These are phyloP conservation scores for Tragelaphus imberbis DNA, from an alignment of 2,113 vertebrate genomes.

Conservation along the genomic window DNA sequence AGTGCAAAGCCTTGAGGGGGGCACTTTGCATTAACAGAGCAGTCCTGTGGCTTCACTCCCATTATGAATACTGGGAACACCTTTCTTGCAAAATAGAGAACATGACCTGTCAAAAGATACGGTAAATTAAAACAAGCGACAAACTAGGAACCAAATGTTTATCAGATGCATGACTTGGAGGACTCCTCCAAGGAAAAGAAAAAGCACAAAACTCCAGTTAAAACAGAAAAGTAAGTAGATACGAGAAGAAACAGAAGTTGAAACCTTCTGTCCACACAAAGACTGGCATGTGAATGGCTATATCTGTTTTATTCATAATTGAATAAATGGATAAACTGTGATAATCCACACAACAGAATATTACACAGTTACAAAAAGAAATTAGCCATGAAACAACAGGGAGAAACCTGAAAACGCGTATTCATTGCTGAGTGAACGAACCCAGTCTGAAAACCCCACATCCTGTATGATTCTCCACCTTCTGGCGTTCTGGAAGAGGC, in stretches of 20 bases:
- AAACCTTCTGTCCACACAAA: rapidly evolving
- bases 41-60: rapidly evolving
- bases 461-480: rapidly evolving
- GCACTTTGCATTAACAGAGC: too few relatives aligned
- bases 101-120: background rate
- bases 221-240: background rate
- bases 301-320: rapidly evolving
- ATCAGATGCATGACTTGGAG: background rate
- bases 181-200: background rate
- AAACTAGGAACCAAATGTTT: background rate
- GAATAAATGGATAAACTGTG: background rate
- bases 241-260: background rate
- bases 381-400: rapidly evolving
- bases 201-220: background rate
- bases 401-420: rapidly evolving
- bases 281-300: background rate
- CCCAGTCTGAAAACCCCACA: rapidly evolving
- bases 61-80: background rate
- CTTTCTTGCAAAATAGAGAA: background rate
- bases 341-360: rapidly evolving
- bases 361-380: background rate
- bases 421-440: rapidly evolving
- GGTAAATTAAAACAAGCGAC: background rate
- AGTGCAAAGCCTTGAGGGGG: too few relatives aligned
- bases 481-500: background rate